These are phyloP conservation scores for Sturmia bella DNA, from an alignment of 2,888 invertebrate genomes.

Conservation along the genomic window DNA sequence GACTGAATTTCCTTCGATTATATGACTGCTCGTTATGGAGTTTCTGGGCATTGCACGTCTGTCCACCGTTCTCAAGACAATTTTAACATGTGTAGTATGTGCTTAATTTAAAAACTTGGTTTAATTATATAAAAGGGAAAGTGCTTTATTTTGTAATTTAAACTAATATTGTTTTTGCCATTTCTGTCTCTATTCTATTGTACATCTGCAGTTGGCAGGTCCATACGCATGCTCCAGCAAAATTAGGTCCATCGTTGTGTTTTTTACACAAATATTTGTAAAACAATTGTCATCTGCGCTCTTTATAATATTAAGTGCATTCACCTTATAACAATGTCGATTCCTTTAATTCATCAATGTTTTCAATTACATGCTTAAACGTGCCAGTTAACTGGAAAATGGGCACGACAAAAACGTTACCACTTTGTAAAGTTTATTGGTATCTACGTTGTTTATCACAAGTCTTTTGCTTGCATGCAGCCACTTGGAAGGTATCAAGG, in stretches of 20 bases:
- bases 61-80: not conserved
- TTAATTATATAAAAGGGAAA: not conserved
- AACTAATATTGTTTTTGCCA: constrained; percentile 2
- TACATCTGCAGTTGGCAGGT: constrained; percentile 6
- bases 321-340: constrained; percentile 23
- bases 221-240: constrained; percentile 53
- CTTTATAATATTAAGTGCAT: constrained; percentile 2
- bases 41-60: constrained; percentile 50
- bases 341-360: not conserved
- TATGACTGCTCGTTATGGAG: not conserved
- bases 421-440: too few relatives aligned
- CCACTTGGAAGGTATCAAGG: too few relatives aligned
- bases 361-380: too few relatives aligned
- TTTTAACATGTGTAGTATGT: not conserved
- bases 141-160: not conserved
- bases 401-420: too few relatives aligned
- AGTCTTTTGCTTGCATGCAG: too few relatives aligned
- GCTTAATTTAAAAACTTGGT: not conserved
- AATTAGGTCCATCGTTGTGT: constrained; percentile 57
- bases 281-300: not conserved
- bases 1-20: constrained; percentile 10
- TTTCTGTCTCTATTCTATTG: constrained; percentile 51
- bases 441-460: too few relatives aligned
- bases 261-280: constrained; percentile 7
- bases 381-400: too few relatives aligned